Percentiles rank a stretch among this genome's conserved stretches.
phyloP scores from a whole-genome alignment of 2,113 vertebrate species.

The Xiphorhynchus elegans region DNA sequence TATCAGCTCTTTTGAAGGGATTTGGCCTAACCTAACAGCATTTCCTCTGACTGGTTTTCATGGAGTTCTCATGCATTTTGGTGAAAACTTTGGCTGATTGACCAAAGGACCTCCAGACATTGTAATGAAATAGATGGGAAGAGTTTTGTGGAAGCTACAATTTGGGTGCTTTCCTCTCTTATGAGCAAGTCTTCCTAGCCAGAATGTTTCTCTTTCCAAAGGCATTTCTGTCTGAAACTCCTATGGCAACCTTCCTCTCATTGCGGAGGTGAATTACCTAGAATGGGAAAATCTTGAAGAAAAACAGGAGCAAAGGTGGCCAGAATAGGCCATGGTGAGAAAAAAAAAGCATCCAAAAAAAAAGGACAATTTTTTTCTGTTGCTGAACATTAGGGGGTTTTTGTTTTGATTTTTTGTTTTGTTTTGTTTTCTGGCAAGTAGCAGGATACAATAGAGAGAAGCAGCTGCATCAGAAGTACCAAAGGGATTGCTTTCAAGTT shows the following conservation, averaged over 20 bases:
- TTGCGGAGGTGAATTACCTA: neutral
- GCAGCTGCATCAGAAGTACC: slow-evolving; percentile 68
- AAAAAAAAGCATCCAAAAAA: neutral
- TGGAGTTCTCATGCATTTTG: neutral
- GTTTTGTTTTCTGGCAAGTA: slow-evolving; percentile 55
- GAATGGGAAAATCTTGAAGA: neutral
- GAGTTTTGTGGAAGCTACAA: neutral
- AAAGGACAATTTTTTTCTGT: neutral
- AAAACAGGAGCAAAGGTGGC: neutral
- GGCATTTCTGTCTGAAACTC: neutral
- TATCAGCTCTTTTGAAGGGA: neutral
- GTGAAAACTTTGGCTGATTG: neutral
- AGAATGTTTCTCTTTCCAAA: neutral
- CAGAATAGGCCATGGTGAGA: neutral
- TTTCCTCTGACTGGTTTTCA: neutral
- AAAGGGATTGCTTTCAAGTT: slow-evolving; percentile 68
- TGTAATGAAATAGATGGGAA: neutral
- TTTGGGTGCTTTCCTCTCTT: neutral
- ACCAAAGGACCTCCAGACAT: neutral
- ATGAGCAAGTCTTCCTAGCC: neutral
- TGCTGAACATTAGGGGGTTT: neutral
- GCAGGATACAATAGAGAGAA: slow-evolving; percentile 55
- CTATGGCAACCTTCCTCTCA: neutral
- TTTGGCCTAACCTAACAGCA: neutral
- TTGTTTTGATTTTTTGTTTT: neutral